Evolutionary conservation across 2,888 invertebrate genomes (phyloP).

Genomic region (Melinaea menophilus): DNA sequence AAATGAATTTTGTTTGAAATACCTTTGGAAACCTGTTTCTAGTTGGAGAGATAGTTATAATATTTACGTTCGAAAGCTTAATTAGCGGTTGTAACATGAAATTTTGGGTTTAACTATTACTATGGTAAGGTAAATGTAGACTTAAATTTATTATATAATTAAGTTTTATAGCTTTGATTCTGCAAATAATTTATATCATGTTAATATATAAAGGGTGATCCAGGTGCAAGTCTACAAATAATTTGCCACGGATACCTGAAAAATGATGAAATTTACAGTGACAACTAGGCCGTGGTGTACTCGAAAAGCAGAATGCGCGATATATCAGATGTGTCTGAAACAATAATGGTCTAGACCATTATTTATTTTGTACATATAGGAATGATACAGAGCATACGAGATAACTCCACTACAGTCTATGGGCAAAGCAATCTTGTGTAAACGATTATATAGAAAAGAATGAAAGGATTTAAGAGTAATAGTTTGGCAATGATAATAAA

Average conservation of each 20-base stretch:
- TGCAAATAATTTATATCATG: conserved; percentile 11
- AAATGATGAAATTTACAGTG: conserved; percentile 19
- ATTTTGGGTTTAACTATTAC: not conserved
- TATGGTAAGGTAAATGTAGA: not conserved
- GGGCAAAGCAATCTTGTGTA: not conserved
- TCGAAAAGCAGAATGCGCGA: no score
- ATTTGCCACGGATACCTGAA: conserved; percentile 16
- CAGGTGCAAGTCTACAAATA: not conserved
- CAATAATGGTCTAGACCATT: no score
- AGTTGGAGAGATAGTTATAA: conserved; percentile 21
- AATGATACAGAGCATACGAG: no score
- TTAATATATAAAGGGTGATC: conserved; percentile 6
- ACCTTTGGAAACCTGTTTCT: conserved; percentile 22
- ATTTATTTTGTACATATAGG: no score
- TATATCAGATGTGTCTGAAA: no score
- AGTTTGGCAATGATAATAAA: no score
- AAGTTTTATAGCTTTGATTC: not conserved
- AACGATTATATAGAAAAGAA: no score
- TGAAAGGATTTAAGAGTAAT: no score
- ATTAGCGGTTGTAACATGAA: no score
- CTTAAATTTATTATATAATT: not conserved
- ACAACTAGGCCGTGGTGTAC: conserved; percentile 7
- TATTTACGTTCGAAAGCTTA: conserved; percentile 9
- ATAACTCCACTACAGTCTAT: conserved; percentile 2
- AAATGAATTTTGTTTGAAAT: conserved; percentile 31